phyloP scores from a whole-genome alignment of 2,797 vertebrate species.

The Phataginus tricuspis region DNA sequence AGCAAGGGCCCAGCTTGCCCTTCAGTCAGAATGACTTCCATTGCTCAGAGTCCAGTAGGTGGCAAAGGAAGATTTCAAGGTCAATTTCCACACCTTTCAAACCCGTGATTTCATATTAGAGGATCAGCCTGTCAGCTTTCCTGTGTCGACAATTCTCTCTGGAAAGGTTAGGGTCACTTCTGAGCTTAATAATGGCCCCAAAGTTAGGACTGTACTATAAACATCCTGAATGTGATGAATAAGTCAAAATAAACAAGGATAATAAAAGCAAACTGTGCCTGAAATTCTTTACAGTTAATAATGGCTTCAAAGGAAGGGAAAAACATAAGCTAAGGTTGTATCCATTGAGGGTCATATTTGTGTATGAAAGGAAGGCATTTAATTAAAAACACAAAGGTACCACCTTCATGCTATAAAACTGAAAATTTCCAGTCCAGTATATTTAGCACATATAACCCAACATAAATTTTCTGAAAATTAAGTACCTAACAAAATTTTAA shows the following conservation, averaged over 20 bases:
- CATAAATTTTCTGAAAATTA: conserved; percentile 22
- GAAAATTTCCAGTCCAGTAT: neutral
- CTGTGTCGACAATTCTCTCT: conserved; percentile 36
- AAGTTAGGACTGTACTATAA: conserved; percentile 46
- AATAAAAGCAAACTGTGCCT: conserved; percentile 50
- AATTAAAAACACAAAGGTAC: neutral
- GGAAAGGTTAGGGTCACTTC: conserved; percentile 64
- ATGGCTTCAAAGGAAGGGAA: neutral
- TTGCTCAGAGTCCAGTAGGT: neutral
- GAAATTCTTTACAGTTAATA: conserved; percentile 28
- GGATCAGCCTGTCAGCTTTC: conserved; percentile 49
- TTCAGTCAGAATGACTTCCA: conserved; percentile 36
- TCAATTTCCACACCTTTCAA: conserved; percentile 63
- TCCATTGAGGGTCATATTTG: neutral
- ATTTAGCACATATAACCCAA: neutral
- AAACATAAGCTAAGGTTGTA: neutral
- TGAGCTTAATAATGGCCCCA: conserved; percentile 58
- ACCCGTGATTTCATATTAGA: conserved; percentile 59
- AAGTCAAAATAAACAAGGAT: conserved; percentile 66
- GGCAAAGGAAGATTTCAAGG: conserved; percentile 57
- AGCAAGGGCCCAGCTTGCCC: neutral
- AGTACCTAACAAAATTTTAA: neutral
- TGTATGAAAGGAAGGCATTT: neutral
- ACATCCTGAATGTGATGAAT: conserved; percentile 54
- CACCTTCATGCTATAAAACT: neutral